phyloP scores from a whole-genome alignment of 2,888 invertebrate genomes.

The Nowickia ferox region DNA sequence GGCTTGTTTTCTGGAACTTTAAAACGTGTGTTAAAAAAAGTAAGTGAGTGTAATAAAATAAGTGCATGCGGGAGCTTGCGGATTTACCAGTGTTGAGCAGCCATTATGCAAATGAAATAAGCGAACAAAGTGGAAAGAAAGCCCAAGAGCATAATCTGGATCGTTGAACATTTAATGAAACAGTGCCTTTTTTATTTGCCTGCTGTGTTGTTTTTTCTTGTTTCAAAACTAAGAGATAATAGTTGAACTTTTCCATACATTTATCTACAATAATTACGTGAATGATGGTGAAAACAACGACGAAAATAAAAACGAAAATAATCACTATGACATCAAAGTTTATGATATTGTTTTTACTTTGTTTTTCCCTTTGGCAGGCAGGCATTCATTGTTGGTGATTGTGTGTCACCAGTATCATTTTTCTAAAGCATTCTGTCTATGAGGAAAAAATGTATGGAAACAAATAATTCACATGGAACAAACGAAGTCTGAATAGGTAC shows the following conservation, averaged over 20 bases:
- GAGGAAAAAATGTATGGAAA: neutral
- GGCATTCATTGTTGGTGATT: conserved; percentile 39
- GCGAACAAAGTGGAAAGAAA: conserved; percentile 1
- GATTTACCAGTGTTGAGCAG: conserved; percentile 29
- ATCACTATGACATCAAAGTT: conserved; percentile 23
- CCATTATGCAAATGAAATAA: conserved; percentile 24
- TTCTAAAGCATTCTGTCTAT: conserved; percentile 36
- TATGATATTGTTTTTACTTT: conserved; percentile 28
- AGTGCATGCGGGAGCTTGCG: neutral
- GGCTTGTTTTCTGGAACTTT: too few relatives aligned
- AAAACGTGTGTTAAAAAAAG: too few relatives aligned
- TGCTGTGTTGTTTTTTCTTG: neutral
- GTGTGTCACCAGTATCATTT: conserved; percentile 66
- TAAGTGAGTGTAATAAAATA: too few relatives aligned
- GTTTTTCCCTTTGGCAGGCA: neutral
- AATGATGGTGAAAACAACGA: conserved; percentile 6
- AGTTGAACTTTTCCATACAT: conserved; percentile 16
- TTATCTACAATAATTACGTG: conserved; percentile 13
- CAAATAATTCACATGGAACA: conserved; percentile 37
- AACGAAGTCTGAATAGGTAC: conserved; percentile 32
- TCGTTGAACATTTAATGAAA: neutral
- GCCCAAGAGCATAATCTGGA: conserved; percentile 11
- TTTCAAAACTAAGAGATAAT: neutral
- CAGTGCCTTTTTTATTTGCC: neutral
- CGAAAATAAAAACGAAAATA: conserved; percentile 26